Evolutionary conservation across 2,888 invertebrate species (phyloP), one percentile per base, ranked within the genome.

Genomic region (Ferdinandea cuprea): DNA sequence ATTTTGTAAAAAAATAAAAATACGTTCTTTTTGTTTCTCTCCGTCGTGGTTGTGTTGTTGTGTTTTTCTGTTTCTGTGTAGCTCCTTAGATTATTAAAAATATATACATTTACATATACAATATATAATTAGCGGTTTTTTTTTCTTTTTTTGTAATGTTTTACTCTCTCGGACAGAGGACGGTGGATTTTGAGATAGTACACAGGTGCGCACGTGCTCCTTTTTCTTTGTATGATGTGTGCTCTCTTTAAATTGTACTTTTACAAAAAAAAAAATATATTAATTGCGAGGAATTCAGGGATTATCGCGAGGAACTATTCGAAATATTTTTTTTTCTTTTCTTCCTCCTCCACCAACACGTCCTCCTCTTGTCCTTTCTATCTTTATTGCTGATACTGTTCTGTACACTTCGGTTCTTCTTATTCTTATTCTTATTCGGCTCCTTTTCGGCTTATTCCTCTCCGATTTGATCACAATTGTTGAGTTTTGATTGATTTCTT

Each of bases 1-100:
- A 96, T 96, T 85, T 86, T 87, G 61, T 83, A 83, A 83, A 83
- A 83, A 83, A 83, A 72, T 72, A 83, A 83, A 83, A 83, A 72
- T 68, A 83, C 56, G 76, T 77, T 81, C 59, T 54, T 71, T 59
- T 65, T 59, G 56, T 72, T 83, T 54, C 59, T 78, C 72, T 68
- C 69, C 83, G 77, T 78, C 83, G 77, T 83, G 66, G 66, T 68
- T 52, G 81, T 76, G 76, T n/a, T n/a, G n/a, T n/a, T n/a, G n/a
- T n/a, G n/a, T n/a, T n/a, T n/a, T n/a, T n/a, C n/a, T n/a, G n/a
- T n/a, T n/a, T n/a, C n/a, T 71, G 28, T 71, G 76, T 69, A 71
- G 52, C 59, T 69, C 76, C 76, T 81, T 81, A 65, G 65, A 69
- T 76, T 71, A 78, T 78, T 52, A 61, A 77, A 83, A 76, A 74